A percentile compares a stretch with the other conserved stretches of the same genome.
Conservation (phyloP, 2,797 vertebrate genomes). For the Smutsia gigantea region DNA sequence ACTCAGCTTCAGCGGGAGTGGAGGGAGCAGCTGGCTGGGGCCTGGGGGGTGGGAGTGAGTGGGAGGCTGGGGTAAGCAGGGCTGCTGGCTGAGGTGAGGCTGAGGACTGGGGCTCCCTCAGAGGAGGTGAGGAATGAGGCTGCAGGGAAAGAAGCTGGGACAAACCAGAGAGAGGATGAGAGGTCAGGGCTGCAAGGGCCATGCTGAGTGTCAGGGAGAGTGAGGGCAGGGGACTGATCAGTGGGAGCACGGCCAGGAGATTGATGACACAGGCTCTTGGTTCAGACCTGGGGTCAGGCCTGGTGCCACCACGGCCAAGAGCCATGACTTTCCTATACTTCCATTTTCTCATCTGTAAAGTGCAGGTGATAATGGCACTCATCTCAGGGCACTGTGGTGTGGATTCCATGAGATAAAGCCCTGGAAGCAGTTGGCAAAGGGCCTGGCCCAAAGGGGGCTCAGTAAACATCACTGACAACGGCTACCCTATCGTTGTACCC, state of each 20-base stretch:
- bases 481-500: neutral
- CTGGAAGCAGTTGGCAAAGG: neutral
- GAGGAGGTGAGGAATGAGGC: neutral
- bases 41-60: neutral
- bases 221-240: neutral
- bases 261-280: neutral
- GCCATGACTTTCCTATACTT: neutral
- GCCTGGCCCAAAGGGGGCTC: neutral
- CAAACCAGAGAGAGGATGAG: neutral
- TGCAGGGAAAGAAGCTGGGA: neutral
- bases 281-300: neutral
- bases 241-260: neutral
- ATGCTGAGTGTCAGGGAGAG: neutral
- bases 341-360: neutral
- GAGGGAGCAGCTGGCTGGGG: neutral
- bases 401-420: neutral
- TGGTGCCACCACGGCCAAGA: neutral
- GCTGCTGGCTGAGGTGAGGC: neutral
- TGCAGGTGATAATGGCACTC: neutral
- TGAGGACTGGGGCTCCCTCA: neutral
- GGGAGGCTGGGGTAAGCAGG: neutral
- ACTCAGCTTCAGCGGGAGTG: neutral
- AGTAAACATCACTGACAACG: rapidly evolving
- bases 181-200: neutral
- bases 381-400: neutral